Evolutionary conservation across 2,113 vertebrate species (phyloP).

Genomic region (Lynx canadensis): DNA sequence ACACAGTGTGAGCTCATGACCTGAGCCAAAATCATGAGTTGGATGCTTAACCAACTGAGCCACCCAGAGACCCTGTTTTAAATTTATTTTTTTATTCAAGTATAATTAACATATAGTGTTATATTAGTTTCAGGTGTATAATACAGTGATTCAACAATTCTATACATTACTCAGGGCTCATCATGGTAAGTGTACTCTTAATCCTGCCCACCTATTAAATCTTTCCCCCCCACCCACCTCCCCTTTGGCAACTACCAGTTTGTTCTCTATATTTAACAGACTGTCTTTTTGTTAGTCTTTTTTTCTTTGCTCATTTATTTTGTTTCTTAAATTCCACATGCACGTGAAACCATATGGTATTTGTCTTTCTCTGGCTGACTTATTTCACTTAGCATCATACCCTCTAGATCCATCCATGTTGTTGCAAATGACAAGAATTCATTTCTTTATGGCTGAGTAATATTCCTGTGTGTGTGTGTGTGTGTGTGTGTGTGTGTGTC

Average conservation of each 20-base stretch:
- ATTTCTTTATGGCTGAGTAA: neutral
- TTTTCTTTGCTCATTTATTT: neutral
- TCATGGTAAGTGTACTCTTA: neutral
- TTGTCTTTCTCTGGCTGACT: neutral
- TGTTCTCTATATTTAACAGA: neutral
- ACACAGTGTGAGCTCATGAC: no score
- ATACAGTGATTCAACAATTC: neutral
- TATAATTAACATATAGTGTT: neutral
- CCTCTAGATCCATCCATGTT: neutral
- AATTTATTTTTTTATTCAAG: neutral
- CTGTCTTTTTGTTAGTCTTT: neutral
- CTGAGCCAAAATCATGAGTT: no score
- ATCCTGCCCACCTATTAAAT: neutral
- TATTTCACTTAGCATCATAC: neutral
- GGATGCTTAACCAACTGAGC: no score
- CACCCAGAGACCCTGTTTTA: neutral
- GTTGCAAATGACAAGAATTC: neutral
- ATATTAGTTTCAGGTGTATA: neutral
- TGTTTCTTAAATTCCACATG: neutral
- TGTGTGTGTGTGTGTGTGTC: neutral
- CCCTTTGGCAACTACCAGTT: neutral
- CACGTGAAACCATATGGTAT: neutral
- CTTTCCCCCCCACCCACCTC: neutral
- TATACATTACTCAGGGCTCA: neutral
- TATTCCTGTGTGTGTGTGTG: neutral